These are phyloP conservation scores for Eufriesea mexicana DNA, from an alignment of 1,140 invertebrate species.

Conservation along the genomic window DNA sequence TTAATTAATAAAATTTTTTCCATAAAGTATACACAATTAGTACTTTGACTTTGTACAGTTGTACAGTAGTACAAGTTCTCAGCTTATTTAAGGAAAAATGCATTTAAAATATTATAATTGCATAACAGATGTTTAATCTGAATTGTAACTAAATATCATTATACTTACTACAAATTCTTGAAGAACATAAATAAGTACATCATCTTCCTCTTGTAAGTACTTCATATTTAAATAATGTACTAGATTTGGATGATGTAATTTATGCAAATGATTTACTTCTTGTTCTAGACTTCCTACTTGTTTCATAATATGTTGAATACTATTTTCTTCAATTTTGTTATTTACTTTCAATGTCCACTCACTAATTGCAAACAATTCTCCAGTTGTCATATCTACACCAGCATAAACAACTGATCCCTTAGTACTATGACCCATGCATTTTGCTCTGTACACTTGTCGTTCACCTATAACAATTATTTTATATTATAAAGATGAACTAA, in stretches of 20 bases:
- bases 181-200: constrained; percentile 84
- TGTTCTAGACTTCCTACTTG: constrained; percentile 87
- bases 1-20: not conserved
- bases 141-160: not conserved
- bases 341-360: constrained; percentile 87
- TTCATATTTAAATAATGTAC: constrained; percentile 88
- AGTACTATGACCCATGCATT: constrained; percentile 85
- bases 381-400: constrained; percentile 86
- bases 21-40: not conserved
- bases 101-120: not conserved
- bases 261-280: constrained; percentile 87
- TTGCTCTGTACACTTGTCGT: constrained; percentile 82
- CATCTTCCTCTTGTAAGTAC: constrained; percentile 84
- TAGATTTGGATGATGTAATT: constrained; percentile 88
- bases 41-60: too few relatives aligned
- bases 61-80: not conserved
- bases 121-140: not conserved
- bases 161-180: constrained; percentile 87
- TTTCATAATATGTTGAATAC: constrained; percentile 82
- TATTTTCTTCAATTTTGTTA: constrained; percentile 50
- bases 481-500: not conserved
- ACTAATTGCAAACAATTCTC: constrained; percentile 86
- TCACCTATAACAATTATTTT: constrained; percentile 62
- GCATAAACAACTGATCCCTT: constrained; percentile 87
- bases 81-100: too few relatives aligned